Evolutionary conservation across 2,113 vertebrate species (phyloP).

Genomic region (Monarcha castaneiventris): DNA sequence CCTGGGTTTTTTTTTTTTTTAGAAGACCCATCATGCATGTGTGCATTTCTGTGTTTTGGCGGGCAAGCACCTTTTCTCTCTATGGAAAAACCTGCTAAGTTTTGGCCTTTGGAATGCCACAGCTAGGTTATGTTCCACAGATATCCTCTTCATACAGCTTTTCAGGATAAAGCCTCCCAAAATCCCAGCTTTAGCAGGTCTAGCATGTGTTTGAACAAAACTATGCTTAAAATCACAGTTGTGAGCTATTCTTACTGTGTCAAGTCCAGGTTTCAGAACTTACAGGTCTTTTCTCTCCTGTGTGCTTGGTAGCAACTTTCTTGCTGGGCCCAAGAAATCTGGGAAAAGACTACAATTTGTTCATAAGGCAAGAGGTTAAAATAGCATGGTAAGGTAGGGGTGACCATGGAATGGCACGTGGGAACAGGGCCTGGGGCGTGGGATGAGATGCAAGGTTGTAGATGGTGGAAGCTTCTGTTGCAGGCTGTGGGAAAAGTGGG

Average conservation of each 20-base stretch:
- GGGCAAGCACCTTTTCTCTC: neutral
- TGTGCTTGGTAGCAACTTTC: neutral
- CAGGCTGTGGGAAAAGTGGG: neutral
- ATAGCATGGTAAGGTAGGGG: neutral
- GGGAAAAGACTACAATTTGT: neutral
- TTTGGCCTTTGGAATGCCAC: neutral
- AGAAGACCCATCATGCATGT: neutral
- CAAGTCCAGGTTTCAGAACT: neutral
- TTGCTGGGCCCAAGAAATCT: neutral
- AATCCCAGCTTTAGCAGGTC: neutral
- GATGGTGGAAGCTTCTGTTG: neutral
- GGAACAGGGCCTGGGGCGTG: rapidly evolving
- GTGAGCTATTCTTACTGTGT: neutral
- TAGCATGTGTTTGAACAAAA: neutral
- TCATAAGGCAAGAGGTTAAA: neutral
- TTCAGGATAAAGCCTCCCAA: neutral
- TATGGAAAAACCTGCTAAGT: neutral
- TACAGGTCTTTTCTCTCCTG: neutral
- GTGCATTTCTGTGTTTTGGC: neutral
- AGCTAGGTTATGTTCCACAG: neutral
- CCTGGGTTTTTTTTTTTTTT: neutral
- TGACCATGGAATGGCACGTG: neutral
- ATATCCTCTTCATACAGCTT: neutral
- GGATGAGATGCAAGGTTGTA: neutral
- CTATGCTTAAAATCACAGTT: neutral